phyloP scores from a whole-genome alignment of 2,888 invertebrate genomes.

The Pseudoips prasinana region DNA sequence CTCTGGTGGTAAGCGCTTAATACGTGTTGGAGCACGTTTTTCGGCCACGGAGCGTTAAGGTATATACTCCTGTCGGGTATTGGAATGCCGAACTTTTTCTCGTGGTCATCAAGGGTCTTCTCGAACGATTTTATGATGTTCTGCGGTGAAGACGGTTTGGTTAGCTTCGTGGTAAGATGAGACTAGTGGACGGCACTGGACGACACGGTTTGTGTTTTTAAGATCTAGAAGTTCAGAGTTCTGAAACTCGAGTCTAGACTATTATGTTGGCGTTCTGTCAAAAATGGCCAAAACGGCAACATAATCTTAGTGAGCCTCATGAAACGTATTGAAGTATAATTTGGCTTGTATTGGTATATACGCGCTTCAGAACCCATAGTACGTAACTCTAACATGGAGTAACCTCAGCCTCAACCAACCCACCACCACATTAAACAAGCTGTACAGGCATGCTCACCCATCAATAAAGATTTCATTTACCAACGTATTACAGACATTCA shows the following conservation, averaged over 20 bases:
- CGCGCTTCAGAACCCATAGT: constrained; percentile 12
- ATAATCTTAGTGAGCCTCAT: too few species aligned
- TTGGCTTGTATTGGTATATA: too few species aligned
- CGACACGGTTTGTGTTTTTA: constrained; percentile 3
- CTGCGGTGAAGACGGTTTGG: constrained; percentile 47
- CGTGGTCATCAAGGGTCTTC: constrained; percentile 71
- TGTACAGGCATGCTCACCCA: constrained; percentile 19
- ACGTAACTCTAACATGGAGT: not conserved
- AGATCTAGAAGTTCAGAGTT: not conserved
- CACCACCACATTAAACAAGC: constrained; percentile 26
- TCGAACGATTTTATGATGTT: constrained; percentile 57
- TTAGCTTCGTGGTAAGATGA: constrained; percentile 22
- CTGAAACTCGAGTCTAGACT: constrained; percentile 1
- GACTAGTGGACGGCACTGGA: constrained; percentile 12
- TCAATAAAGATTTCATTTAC: constrained; percentile 1
- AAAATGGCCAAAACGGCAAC: too few species aligned
- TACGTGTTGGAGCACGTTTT: constrained; percentile 69
- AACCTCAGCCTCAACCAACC: constrained; percentile 1
- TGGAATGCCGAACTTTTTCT: constrained; percentile 64
- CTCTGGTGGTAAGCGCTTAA: constrained; percentile 63
- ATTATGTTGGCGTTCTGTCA: too few species aligned
- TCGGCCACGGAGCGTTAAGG: constrained; percentile 68
- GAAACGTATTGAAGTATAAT: too few species aligned
- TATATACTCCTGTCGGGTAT: constrained; percentile 57
- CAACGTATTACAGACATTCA: not conserved